These are phyloP conservation scores for Camptogramma bilineatum DNA, from an alignment of 2,888 invertebrate genomes.

Conservation along the genomic window DNA sequence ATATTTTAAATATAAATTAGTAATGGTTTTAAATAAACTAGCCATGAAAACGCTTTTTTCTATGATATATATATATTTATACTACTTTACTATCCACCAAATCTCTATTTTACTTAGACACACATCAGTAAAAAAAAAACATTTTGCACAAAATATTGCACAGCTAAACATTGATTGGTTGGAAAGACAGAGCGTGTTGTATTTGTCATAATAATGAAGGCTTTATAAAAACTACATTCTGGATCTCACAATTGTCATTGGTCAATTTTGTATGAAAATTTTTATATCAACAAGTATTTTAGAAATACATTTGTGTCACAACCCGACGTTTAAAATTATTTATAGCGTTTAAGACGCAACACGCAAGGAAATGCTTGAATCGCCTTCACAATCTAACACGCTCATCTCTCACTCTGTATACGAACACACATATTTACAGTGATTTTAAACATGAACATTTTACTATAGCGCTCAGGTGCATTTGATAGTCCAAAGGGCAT, in stretches of 20 bases:
- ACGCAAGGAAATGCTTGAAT: slow-evolving; percentile 14
- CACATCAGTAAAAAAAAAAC: not conserved
- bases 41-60: no score
- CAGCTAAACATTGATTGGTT: slow-evolving; percentile 26
- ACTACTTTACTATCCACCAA: not conserved
- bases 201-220: slow-evolving; percentile 20
- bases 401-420: slow-evolving; percentile 16
- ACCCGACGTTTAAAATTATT: slow-evolving; percentile 26
- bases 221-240: slow-evolving; percentile 24
- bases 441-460: slow-evolving; percentile 15
- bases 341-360: slow-evolving; percentile 12
- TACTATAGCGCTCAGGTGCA: slow-evolving; percentile 6
- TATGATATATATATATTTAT: no score
- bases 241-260: slow-evolving; percentile 26
- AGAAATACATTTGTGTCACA: slow-evolving; percentile 32
- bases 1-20: no score
- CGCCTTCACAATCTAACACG: slow-evolving; percentile 23
- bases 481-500: slow-evolving; percentile 17
- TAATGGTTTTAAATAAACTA: no score
- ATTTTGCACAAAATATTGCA: slow-evolving; percentile 3
- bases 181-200: slow-evolving; percentile 38
- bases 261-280: slow-evolving; percentile 30
- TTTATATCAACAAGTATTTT: slow-evolving; percentile 25
- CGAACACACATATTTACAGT: slow-evolving; percentile 23
- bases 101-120: not conserved